Base-by-base conservation (phyloP, 1,140 invertebrate genomes). In the Telenomus remus region DNA sequence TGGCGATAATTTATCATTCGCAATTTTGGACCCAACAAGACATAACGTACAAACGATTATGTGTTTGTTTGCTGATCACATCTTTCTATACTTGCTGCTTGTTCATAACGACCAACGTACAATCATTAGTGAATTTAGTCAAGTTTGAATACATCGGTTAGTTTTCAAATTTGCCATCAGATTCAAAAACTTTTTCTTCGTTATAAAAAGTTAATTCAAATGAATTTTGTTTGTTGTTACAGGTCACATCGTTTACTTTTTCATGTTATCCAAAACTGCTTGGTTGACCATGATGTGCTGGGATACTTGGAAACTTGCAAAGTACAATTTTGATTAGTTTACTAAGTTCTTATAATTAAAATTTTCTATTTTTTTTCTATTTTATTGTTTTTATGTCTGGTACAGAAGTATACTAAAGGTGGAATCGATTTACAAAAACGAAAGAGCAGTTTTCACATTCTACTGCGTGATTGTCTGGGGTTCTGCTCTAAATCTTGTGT, bases 281-380 rank as follows among this genome's bases (percentile, higher is more conserved):
- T 69, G 65, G 65, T n/a, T 69, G 13, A 60, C 49, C 0, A 53
- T 54, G 16, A 54, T 69, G 65, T 69, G 42, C 10, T 54, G 44
- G 33, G 56, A 69, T 15, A 69, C 55, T 3, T 69, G 65, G 65
- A 69, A 54, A 12, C 47, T 60, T 8, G 34, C 37, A 39, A 9
- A 43, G 65, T 69, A 51, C 16, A 15, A 42, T 6, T 27, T 27
- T 15, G 14, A 11, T 11, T 48, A 13, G 4, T 5, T n/a, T n/a
- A 27, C 0, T 2, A 37, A 44, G 12, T 54, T 14, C 0, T 43
- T 15, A 14, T 6, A 33, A 39, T 4, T 13, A 34, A 44, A 13
- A 51, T 1, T 13, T 35, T 37, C 37, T 3, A 27, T 4, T 39
- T 9, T 39, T 39, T 39, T 39, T 9, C 9, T n/a, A 4, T 39